Percentiles rank a stretch among this genome's conserved stretches.
These are phyloP conservation scores for Telenomus remus DNA, from an alignment of 1,140 invertebrate genomes.

Conservation along the genomic window DNA sequence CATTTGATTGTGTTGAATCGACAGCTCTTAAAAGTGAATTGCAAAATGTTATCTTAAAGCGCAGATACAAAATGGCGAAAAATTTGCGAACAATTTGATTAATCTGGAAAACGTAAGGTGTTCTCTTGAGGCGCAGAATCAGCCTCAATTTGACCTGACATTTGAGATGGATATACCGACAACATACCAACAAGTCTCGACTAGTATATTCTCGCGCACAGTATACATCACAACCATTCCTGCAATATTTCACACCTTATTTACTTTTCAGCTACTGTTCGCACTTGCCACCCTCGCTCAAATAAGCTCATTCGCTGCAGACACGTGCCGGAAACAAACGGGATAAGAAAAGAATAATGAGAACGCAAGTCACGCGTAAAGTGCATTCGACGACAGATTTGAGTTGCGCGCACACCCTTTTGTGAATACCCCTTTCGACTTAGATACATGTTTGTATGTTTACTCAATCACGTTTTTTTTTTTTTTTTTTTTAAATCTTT, in stretches of 20 bases:
- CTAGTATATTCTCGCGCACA: slow-evolving; percentile 30
- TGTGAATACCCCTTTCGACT: slow-evolving; percentile 6
- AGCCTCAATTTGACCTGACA: slow-evolving; percentile 56
- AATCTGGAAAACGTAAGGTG: not conserved
- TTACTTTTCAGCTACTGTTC: slow-evolving; percentile 61
- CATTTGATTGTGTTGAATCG: too few species aligned
- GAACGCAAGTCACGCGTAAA: slow-evolving; percentile 58
- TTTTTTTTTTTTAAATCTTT: too few species aligned
- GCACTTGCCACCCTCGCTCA: slow-evolving; percentile 43
- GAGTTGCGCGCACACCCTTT: slow-evolving; percentile 35
- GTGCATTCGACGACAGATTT: slow-evolving; percentile 55
- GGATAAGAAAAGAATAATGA: slow-evolving; percentile 61
- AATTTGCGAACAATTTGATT: too few species aligned
- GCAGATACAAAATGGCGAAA: too few species aligned
- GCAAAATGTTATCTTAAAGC: too few species aligned
- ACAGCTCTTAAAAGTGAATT: too few species aligned
- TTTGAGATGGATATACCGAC: slow-evolving; percentile 57
- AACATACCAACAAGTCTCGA: slow-evolving; percentile 37
- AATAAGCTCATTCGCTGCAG: slow-evolving; percentile 56
- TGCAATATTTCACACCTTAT: slow-evolving; percentile 64
- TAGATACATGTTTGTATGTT: slow-evolving; percentile 17
- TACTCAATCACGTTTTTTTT: slow-evolving; percentile 1
- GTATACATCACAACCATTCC: slow-evolving; percentile 50
- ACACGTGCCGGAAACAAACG: slow-evolving; percentile 61
- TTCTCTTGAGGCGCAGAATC: slow-evolving; percentile 25